Percentiles rank a stretch among this genome's conserved stretches.
These are phyloP conservation scores for Dromius quadrimaculatus DNA, from an alignment of 2,888 invertebrate species.

Conservation along the genomic window DNA sequence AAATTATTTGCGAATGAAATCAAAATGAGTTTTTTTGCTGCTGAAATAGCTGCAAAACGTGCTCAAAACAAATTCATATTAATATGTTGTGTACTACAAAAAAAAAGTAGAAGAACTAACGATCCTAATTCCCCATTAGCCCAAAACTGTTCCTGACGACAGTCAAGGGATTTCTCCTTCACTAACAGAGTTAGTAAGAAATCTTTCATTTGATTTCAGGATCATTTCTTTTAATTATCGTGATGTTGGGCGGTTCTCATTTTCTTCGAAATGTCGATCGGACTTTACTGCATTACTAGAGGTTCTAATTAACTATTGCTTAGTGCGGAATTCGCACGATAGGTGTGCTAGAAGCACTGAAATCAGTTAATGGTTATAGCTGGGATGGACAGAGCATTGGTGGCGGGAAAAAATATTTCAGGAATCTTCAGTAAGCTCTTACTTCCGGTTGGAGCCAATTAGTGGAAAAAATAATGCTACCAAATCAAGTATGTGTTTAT, in stretches of 20 bases:
- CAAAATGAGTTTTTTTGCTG: constrained; percentile 5
- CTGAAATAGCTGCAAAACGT: neutral
- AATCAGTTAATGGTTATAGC: neutral
- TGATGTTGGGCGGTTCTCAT: constrained; percentile 22
- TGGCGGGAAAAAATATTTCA: neutral
- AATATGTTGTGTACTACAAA: constrained; percentile 18
- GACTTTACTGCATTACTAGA: neutral
- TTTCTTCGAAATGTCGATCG: neutral
- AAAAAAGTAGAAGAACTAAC: constrained; percentile 42
- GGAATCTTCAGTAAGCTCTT: no score
- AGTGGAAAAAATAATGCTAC: no score
- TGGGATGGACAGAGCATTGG: neutral
- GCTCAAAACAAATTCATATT: constrained; percentile 10
- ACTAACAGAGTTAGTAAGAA: constrained; percentile 26
- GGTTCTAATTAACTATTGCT: constrained; percentile 16
- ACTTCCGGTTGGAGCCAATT: no score
- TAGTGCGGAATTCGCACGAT: neutral
- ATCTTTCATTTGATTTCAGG: constrained; percentile 18
- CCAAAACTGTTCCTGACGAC: constrained; percentile 36
- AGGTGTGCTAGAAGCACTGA: neutral
- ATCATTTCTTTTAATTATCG: constrained; percentile 52
- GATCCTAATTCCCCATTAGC: constrained; percentile 49
- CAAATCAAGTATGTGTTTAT: no score
- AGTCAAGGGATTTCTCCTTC: constrained; percentile 35
- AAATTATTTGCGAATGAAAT: constrained; percentile 22